These are phyloP conservation scores for Panagrolaimus sp. DNA, from an alignment of 1,140 invertebrate genomes.

Conservation along the genomic window DNA sequence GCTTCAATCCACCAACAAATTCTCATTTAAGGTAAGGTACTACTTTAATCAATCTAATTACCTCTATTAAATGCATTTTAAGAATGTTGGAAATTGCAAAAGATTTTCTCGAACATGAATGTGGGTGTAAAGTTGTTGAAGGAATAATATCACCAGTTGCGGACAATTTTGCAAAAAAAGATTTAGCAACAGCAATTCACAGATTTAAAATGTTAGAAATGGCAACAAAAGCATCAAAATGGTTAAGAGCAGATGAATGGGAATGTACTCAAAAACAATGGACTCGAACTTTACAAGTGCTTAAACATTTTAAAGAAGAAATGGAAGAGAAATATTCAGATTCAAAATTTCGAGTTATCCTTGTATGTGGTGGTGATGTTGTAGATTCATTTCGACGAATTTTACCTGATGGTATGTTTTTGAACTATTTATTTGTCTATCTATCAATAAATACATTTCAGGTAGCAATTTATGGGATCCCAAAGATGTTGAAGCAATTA, in stretches of 20 bases:
- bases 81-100: not conserved
- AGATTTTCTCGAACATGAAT: constrained; percentile 19
- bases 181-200: constrained; percentile 23
- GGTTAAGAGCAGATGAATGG: constrained; percentile 47
- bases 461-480: constrained; percentile 36
- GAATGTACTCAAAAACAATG: constrained; percentile 35
- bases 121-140: constrained; percentile 35
- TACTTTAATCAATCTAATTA: constrained; percentile 90
- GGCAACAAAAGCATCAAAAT: constrained; percentile 33
- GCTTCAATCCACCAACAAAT: constrained; percentile 88
- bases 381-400: constrained; percentile 44
- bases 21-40: constrained; percentile 77
- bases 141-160: constrained; percentile 47
- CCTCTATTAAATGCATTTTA: constrained; percentile 74
- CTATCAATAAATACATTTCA: constrained; percentile 19
- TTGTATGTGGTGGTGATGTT: constrained; percentile 48
- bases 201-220: constrained; percentile 39
- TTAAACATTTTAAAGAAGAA: constrained; percentile 31
- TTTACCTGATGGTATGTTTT: constrained; percentile 29
- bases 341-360: constrained; percentile 20
- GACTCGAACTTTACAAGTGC: constrained; percentile 39
- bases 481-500: constrained; percentile 33
- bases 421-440: not conserved
- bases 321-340: constrained; percentile 21
- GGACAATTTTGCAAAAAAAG: constrained; percentile 35